These are phyloP conservation scores for Sporophila hypoxantha DNA, from an alignment of 2,113 vertebrate genomes.

Conservation along the genomic window DNA sequence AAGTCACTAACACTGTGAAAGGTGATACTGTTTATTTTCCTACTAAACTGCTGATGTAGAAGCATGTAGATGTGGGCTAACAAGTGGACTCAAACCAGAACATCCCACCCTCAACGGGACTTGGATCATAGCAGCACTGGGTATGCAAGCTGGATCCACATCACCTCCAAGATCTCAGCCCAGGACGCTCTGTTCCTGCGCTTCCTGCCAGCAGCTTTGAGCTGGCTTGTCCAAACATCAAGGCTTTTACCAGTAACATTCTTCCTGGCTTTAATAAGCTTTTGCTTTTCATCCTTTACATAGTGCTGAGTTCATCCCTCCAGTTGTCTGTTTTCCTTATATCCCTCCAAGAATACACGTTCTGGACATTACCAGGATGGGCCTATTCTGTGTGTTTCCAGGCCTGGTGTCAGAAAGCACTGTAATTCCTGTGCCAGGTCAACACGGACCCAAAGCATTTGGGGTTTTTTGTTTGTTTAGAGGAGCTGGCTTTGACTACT, in stretches of 20 bases:
- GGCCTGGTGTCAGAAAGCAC: not conserved
- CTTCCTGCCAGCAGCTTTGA: conserved; percentile 21
- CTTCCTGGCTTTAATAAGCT: not conserved
- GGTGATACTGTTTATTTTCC: not conserved
- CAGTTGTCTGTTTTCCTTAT: not conserved
- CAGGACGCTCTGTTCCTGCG: not conserved
- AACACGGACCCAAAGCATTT: not conserved
- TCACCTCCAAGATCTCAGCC: not conserved
- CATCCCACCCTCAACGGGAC: not conserved
- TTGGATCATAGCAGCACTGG: not conserved
- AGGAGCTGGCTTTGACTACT: not conserved
- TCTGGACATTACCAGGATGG: not conserved
- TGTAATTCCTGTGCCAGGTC: not conserved
- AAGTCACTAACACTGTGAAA: not conserved
- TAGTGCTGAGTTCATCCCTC: not conserved
- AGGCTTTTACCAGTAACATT: conserved; percentile 2
- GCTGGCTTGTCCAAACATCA: not conserved
- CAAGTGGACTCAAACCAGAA: not conserved
- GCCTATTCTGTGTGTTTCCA: not conserved
- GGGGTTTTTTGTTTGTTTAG: not conserved
- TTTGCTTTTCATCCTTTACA: not conserved
- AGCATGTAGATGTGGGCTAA: not conserved
- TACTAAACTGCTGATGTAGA: not conserved
- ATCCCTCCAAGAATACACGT: not conserved
- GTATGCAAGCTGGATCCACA: not conserved